These are phyloP conservation scores for Drosophila gaucha DNA, from an alignment of 2,888 invertebrate genomes.

Conservation along the genomic window DNA sequence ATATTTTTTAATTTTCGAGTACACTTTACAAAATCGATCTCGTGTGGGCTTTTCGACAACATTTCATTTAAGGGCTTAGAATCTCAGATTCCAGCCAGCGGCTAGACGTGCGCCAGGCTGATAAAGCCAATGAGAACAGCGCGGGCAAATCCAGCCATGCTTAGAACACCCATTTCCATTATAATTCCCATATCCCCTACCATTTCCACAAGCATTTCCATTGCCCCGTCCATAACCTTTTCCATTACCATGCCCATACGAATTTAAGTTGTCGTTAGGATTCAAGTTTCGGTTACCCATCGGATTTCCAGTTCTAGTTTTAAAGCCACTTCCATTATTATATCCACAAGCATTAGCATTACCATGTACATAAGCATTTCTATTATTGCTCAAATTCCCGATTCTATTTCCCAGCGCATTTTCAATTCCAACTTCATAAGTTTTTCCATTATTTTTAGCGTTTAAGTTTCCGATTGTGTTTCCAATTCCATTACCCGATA, in stretches of 20 bases:
- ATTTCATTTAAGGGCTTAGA: background rate
- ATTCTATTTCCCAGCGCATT: background rate
- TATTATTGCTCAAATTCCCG: background rate
- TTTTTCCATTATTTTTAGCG: background rate
- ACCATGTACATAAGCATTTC: background rate
- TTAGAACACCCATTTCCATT: slow-evolving; percentile 27
- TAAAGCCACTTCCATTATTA: slow-evolving; percentile 1
- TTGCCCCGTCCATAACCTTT: background rate
- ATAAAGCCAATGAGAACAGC: slow-evolving; percentile 55
- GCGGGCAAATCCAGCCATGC: slow-evolving; percentile 48
- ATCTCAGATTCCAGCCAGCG: slow-evolving; percentile 3
- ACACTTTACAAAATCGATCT: background rate
- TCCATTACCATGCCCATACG: background rate
- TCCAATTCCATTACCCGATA: background rate
- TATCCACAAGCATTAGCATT: slow-evolving; percentile 5
- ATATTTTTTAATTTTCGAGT: background rate
- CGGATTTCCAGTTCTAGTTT: slow-evolving; percentile 24
- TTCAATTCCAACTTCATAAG: background rate
- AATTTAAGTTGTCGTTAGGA: too few species aligned
- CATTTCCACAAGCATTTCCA: background rate
- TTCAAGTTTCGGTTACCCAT: background rate
- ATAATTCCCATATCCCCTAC: background rate
- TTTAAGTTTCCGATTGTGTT: background rate
- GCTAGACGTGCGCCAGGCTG: slow-evolving; percentile 22
- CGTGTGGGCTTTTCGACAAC: background rate